These are phyloP conservation scores for Euclidia mi DNA, from an alignment of 2,888 invertebrate genomes.

Conservation along the genomic window DNA sequence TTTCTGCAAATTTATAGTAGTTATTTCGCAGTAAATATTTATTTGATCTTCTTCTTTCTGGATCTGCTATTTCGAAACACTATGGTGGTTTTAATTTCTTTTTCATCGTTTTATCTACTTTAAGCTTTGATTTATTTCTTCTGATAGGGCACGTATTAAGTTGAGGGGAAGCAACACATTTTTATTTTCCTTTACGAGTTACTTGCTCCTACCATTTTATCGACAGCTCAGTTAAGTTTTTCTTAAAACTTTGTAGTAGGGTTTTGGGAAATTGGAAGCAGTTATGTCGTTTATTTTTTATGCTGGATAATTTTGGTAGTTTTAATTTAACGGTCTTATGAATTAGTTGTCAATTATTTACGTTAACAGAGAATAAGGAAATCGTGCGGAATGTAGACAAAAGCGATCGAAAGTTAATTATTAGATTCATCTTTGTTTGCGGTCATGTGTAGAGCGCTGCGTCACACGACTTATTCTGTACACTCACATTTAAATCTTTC, in stretches of 20 bases:
- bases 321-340: slow-evolving; percentile 18
- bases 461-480: slow-evolving; percentile 53
- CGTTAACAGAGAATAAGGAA: slow-evolving; percentile 42
- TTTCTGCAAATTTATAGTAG: slow-evolving; percentile 42
- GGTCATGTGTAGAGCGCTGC: slow-evolving; percentile 52
- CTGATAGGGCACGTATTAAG: slow-evolving; percentile 36
- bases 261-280: slow-evolving; percentile 14
- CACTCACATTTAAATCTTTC: too few species aligned
- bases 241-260: slow-evolving; percentile 9
- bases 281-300: slow-evolving; percentile 14
- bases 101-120: slow-evolving; percentile 16
- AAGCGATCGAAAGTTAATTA: slow-evolving; percentile 73
- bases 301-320: too few species aligned
- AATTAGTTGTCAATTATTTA: slow-evolving; percentile 46
- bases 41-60: slow-evolving; percentile 43
- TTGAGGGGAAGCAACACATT: slow-evolving; percentile 34
- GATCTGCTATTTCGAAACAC: slow-evolving; percentile 45
- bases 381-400: too few species aligned
- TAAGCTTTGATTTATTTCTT: slow-evolving; percentile 31
- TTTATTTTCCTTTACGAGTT: slow-evolving; percentile 35
- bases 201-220: slow-evolving; percentile 31
- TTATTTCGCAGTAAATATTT: slow-evolving; percentile 55
- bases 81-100: slow-evolving; percentile 12
- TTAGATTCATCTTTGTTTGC: slow-evolving; percentile 73
- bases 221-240: slow-evolving; percentile 42